A percentile compares a stretch with the other conserved stretches of the same genome.
phyloP scores from a whole-genome alignment of 2,113 vertebrate genomes.

The Gavia stellata region DNA sequence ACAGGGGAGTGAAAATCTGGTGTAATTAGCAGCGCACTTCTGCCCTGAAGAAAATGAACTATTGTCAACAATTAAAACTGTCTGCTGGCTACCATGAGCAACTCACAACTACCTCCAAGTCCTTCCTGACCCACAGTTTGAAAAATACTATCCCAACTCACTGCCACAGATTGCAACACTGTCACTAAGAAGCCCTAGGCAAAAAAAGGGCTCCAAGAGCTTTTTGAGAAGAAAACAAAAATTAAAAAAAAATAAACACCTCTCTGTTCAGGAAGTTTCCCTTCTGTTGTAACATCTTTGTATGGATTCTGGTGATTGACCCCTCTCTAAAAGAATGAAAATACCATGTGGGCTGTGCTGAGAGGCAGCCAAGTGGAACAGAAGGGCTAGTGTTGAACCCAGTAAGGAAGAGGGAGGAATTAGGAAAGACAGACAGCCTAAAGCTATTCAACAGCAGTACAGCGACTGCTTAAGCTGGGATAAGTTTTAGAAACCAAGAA shows the following conservation, averaged over 20 bases:
- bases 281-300: constrained; percentile 43
- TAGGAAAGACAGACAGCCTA: neutral
- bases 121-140: neutral
- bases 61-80: neutral
- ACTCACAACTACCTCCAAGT: neutral
- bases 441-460: constrained; percentile 27
- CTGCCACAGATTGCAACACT: neutral
- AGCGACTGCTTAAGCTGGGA: neutral
- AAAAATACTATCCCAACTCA: neutral
- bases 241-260: neutral
- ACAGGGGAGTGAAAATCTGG: neutral
- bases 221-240: neutral
- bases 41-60: neutral
- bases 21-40: neutral
- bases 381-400: constrained; percentile 44
- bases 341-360: constrained; percentile 48
- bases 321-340: constrained; percentile 41
- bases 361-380: constrained; percentile 55
- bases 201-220: neutral
- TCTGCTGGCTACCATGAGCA: neutral
- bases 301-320: constrained; percentile 30
- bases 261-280: constrained; percentile 22
- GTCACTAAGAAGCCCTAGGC: neutral
- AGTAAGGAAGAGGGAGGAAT: neutral
- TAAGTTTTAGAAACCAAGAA: neutral